Percentiles rank a stretch among this genome's conserved stretches.
These are phyloP conservation scores for Corticium candelabrum DNA, from an alignment of 37 sponge, comb jelly and placozoan genomes.

Conservation along the genomic window DNA sequence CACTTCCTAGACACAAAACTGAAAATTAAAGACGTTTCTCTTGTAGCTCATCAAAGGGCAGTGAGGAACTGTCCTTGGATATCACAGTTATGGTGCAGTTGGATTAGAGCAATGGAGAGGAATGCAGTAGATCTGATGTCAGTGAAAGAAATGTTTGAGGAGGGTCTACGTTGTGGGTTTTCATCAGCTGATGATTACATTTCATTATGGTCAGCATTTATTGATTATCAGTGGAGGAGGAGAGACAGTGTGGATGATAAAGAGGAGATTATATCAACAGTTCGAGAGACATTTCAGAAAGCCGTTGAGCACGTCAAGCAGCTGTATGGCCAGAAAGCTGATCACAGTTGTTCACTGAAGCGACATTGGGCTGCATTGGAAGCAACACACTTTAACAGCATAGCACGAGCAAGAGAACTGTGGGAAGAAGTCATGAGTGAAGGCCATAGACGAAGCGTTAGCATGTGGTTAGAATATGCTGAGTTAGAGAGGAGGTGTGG, in stretches of 20 bases:
- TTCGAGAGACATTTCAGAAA: too few species aligned
- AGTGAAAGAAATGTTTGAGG: conserved; percentile 31
- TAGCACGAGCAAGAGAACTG: conserved; percentile 25
- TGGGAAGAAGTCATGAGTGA: conserved; percentile 61
- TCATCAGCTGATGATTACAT: too few species aligned
- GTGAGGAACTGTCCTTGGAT: conserved; percentile 80
- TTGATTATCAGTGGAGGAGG: not conserved
- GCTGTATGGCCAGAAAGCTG: too few species aligned
- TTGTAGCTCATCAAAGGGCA: conserved; percentile 30
- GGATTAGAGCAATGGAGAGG: conserved; percentile 25
- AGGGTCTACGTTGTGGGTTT: conserved; percentile 9
- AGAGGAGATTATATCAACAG: too few species aligned
- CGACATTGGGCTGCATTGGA: too few species aligned
- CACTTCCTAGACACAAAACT: conserved; percentile 27
- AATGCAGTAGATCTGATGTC: not conserved
- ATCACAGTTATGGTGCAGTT: conserved; percentile 35
- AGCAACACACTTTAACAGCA: conserved; percentile 12
- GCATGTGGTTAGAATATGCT: conserved; percentile 63
- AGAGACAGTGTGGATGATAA: too few species aligned
- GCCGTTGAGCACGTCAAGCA: too few species aligned
- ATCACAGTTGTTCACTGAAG: not conserved
- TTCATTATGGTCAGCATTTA: not conserved
- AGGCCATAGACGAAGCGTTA: conserved; percentile 24
- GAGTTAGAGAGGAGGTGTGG: conserved; percentile 32
- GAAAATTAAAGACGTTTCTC: conserved; percentile 15